Evolutionary conservation across 2,888 invertebrate genomes (phyloP).

Genomic region (Pammene aurita): DNA sequence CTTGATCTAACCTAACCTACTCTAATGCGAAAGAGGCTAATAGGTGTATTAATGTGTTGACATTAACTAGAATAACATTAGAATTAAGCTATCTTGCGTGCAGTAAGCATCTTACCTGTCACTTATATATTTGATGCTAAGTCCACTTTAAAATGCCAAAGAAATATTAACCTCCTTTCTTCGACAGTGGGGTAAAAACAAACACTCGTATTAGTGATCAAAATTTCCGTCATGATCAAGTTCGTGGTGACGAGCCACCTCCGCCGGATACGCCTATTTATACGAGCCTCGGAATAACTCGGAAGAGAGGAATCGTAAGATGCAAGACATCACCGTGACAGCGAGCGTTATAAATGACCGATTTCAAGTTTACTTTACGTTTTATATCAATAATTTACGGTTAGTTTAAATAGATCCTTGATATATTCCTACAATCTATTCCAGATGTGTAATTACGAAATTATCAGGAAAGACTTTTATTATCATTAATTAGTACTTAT

Average conservation of each 20-base stretch:
- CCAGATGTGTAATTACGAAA: not conserved
- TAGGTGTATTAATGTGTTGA: too few relatives aligned
- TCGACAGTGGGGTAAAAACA: too few relatives aligned
- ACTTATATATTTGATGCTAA: too few relatives aligned
- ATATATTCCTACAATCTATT: not conserved
- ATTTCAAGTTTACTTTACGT: slow-evolving; percentile 7
- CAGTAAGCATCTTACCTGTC: too few relatives aligned
- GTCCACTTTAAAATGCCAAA: too few relatives aligned
- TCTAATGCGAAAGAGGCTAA: too few relatives aligned
- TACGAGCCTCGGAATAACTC: slow-evolving; percentile 29
- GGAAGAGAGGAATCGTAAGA: slow-evolving; percentile 7
- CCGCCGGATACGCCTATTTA: slow-evolving; percentile 38
- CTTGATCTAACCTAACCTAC: too few relatives aligned
- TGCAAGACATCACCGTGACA: slow-evolving; percentile 21
- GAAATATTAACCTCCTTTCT: too few relatives aligned
- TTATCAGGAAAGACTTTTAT: too few relatives aligned
- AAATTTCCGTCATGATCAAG: not conserved
- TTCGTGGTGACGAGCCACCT: slow-evolving; percentile 15
- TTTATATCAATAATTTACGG: not conserved
- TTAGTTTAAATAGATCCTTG: not conserved
- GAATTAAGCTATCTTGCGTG: too few relatives aligned
- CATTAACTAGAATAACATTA: too few relatives aligned
- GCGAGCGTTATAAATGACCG: slow-evolving; percentile 9
- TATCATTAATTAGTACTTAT: too few relatives aligned
- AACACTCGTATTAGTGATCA: not conserved